Conservation (phyloP, 2,113 vertebrate species). For the Corvus moneduloides region DNA sequence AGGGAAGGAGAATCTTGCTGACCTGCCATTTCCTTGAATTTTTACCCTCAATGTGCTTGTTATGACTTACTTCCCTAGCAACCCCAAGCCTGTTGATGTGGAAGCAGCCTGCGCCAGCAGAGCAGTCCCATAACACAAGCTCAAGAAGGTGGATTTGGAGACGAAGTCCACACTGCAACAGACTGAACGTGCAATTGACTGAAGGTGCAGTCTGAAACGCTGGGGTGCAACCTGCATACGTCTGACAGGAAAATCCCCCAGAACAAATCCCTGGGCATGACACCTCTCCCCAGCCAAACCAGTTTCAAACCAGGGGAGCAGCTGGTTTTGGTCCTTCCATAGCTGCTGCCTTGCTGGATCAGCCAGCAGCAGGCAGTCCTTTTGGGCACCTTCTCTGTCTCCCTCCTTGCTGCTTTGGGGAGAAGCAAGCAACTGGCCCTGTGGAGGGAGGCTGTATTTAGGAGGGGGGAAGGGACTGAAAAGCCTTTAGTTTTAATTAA, state of each 20-base stretch:
- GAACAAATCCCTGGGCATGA: not conserved
- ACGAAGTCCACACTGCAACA: not conserved
- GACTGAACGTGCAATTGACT: not conserved
- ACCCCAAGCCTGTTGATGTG: not conserved
- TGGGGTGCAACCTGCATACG: not conserved
- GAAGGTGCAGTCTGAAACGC: rapidly evolving
- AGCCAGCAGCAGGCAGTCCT: not conserved
- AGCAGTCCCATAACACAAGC: not conserved
- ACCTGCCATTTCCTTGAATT: not conserved
- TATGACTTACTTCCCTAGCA: constrained; percentile 1
- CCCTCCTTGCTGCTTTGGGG: not conserved
- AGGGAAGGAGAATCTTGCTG: not conserved
- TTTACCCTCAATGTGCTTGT: not conserved
- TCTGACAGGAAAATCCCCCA: not conserved
- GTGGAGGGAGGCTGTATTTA: not conserved
- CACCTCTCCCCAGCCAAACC: not conserved
- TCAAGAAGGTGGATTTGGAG: not conserved
- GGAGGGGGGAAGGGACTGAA: rapidly evolving
- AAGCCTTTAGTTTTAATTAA: not conserved
- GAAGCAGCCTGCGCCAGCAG: not conserved
- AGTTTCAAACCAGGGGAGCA: not conserved
- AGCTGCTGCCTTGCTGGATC: not conserved
- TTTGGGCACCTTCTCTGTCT: not conserved
- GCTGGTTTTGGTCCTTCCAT: not conserved
- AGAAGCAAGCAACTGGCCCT: rapidly evolving